Conservation (phyloP, 2,888 invertebrate genomes). For the Vandiemenella viatica region DNA sequence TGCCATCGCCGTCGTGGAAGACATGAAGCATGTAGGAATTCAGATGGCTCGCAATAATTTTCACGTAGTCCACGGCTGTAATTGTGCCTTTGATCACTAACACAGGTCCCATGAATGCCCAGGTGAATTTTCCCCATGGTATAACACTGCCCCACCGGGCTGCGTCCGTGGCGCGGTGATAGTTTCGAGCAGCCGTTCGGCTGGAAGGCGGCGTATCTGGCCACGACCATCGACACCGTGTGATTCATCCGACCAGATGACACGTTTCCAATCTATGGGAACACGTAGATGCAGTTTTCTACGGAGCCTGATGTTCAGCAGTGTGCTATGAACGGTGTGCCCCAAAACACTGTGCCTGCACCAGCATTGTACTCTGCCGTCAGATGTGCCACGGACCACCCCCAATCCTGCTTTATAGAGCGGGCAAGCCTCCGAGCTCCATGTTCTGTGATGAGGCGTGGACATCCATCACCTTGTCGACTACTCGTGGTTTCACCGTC, state of each 20-base stretch:
- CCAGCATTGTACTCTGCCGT: no score
- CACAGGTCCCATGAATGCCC: background rate
- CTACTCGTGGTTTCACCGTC: background rate
- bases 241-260: background rate
- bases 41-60: no score
- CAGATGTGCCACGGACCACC: no score
- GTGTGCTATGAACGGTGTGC: background rate
- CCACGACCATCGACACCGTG: background rate
- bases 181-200: background rate
- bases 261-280: background rate
- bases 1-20: no score
- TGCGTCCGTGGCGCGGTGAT: background rate
- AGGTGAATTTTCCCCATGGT: background rate
- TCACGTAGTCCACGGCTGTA: no score
- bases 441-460: background rate
- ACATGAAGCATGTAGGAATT: no score
- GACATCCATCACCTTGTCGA: background rate
- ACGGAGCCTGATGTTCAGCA: background rate
- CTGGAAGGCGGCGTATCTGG: background rate
- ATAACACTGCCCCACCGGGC: background rate
- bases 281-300: background rate
- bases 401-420: no score
- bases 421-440: no score
- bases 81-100: no score
- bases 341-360: no score